Percentiles rank a stretch among this genome's conserved stretches.
Evolutionary conservation across 2,888 invertebrate genomes (phyloP).

Genomic region (Parascotia fuliginaria): DNA sequence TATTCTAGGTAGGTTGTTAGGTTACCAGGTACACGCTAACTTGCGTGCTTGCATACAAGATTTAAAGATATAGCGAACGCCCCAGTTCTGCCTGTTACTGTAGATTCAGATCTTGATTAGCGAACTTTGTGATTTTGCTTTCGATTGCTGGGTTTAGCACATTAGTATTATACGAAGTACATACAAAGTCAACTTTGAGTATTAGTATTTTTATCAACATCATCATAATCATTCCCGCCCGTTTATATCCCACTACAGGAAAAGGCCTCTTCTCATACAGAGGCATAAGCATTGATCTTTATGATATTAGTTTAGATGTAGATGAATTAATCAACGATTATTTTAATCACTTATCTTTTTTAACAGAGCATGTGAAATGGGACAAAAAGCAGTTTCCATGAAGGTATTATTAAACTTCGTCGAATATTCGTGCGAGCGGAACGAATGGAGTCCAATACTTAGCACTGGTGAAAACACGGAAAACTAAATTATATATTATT

Average conservation of each 20-base stretch:
- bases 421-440: constrained; percentile 6
- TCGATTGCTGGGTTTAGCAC: constrained; percentile 8
- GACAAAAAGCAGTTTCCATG: constrained; percentile 1
- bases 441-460: constrained; percentile 1
- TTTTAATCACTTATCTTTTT: constrained; percentile 4
- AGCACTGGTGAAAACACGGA: constrained; percentile 9
- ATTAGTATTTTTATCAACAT: too few relatives aligned
- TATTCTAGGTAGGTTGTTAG: constrained; percentile 56
- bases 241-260: too few relatives aligned
- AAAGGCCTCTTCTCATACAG: too few relatives aligned
- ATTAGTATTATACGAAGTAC: neutral
- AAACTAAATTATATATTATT: constrained; percentile 9
- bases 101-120: constrained; percentile 34
- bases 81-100: constrained; percentile 32
- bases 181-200: too few relatives aligned
- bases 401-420: constrained; percentile 4
- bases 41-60: constrained; percentile 57
- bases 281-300: too few relatives aligned
- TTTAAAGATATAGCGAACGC: constrained; percentile 46
- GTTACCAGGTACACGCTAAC: constrained; percentile 56
- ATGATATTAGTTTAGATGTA: too few relatives aligned
- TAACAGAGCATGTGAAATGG: too few relatives aligned
- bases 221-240: too few relatives aligned
- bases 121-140: constrained; percentile 11
- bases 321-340: too few relatives aligned